Evolutionary conservation across 2,797 vertebrate genomes (phyloP).

Genomic region (Margarornis squamiger): DNA sequence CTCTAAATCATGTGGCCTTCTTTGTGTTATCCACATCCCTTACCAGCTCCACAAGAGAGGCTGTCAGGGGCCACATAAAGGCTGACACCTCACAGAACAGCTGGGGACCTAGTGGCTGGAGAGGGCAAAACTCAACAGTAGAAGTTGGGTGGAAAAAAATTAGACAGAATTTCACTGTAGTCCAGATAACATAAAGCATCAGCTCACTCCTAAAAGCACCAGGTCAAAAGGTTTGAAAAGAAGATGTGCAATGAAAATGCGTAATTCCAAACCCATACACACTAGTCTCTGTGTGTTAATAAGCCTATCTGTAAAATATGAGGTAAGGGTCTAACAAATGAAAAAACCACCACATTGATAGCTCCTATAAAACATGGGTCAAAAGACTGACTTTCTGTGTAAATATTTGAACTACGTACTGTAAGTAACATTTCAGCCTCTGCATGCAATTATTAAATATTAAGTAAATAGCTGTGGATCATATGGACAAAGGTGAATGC

Average conservation of each 20-base stretch:
- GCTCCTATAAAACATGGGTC: conserved; percentile 52
- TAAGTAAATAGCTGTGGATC: conserved; percentile 68
- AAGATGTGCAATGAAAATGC: background rate
- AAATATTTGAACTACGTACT: conserved; percentile 67
- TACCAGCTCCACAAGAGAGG: background rate
- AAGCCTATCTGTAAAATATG: background rate
- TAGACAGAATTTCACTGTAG: background rate
- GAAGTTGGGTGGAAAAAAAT: background rate
- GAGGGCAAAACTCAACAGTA: background rate
- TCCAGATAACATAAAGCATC: background rate
- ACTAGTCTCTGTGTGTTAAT: background rate
- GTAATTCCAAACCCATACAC: background rate
- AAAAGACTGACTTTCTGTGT: conserved; percentile 31
- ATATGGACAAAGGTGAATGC: conserved; percentile 58
- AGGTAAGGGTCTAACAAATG: conserved; percentile 22
- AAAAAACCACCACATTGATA: conserved; percentile 22
- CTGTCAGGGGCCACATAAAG: background rate
- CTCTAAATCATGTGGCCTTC: background rate
- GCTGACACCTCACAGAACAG: background rate
- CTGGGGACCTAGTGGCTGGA: background rate
- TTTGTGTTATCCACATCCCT: background rate
- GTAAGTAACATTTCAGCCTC: conserved; percentile 60
- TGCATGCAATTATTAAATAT: conserved; percentile 58
- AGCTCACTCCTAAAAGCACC: background rate
- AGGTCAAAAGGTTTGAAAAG: background rate